These are phyloP conservation scores for Rhynchophorus ferrugineus DNA, from an alignment of 1,140 invertebrate genomes.

Conservation along the genomic window DNA sequence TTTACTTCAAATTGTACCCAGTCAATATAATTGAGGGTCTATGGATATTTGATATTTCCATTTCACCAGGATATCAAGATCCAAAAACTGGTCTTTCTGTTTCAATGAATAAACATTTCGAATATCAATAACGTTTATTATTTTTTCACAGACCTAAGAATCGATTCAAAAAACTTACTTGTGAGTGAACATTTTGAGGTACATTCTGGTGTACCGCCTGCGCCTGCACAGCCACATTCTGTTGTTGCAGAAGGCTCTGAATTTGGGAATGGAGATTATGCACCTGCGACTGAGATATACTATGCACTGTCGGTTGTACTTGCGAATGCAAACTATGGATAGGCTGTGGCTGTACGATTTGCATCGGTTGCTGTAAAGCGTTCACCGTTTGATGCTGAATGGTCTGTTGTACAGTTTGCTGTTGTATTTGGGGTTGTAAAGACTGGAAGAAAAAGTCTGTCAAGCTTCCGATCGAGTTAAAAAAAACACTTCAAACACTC, in stretches of 20 bases:
- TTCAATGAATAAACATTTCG: too few species aligned
- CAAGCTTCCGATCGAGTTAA: background rate
- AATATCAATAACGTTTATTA: too few species aligned
- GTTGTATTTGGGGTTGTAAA: constrained; percentile 36
- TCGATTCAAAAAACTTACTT: constrained; percentile 11
- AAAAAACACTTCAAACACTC: background rate
- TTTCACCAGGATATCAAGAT: too few species aligned
- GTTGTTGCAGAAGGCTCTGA: constrained; percentile 36
- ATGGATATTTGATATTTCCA: too few species aligned
- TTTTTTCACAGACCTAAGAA: constrained; percentile 3
- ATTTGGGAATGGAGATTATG: constrained; percentile 37
- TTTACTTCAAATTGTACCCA: too few species aligned
- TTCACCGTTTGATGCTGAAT: constrained; percentile 38
- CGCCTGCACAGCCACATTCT: constrained; percentile 29
- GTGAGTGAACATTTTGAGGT: constrained; percentile 26
- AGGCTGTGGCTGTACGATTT: constrained; percentile 36
- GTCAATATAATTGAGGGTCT: too few species aligned
- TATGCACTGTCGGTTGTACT: constrained; percentile 14
- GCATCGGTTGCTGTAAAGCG: constrained; percentile 36
- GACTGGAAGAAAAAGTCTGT: constrained; percentile 12
- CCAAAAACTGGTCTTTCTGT: too few species aligned
- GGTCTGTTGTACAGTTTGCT: constrained; percentile 38
- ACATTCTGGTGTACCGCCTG: constrained; percentile 26
- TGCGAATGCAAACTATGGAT: constrained; percentile 32
- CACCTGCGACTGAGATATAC: constrained; percentile 29